Evolutionary conservation across 2,113 vertebrate genomes (phyloP).

Genomic region (Zapornia atra): DNA sequence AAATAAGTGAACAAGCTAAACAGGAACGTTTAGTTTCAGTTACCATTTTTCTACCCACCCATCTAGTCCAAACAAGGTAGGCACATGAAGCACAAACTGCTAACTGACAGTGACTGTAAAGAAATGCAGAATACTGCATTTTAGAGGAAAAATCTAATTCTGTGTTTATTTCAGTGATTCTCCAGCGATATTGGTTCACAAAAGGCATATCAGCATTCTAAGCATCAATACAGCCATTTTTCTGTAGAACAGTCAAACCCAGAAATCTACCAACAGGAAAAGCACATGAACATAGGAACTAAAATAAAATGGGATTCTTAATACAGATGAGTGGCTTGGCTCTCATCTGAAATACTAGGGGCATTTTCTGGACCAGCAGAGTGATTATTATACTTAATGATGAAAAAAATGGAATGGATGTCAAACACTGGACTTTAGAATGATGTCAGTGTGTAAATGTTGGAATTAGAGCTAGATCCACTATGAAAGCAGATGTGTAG

Average conservation of each 20-base stretch:
- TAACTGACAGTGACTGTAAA: background rate
- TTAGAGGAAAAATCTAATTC: background rate
- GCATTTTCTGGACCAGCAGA: background rate
- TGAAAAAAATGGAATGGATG: background rate
- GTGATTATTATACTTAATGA: background rate
- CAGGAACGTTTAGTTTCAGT: conserved; percentile 1
- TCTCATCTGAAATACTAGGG: background rate
- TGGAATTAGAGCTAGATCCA: background rate
- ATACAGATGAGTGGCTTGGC: background rate
- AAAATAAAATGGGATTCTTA: background rate
- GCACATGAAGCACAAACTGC: background rate
- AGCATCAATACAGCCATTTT: background rate
- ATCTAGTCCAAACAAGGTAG: background rate
- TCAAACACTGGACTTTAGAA: background rate
- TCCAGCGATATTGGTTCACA: background rate
- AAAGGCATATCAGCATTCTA: background rate
- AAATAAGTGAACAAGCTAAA: background rate
- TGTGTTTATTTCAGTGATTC: background rate
- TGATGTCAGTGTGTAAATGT: background rate
- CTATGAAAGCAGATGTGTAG: background rate
- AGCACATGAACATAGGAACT: background rate
- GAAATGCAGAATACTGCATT: background rate
- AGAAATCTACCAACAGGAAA: background rate
- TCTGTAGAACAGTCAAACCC: background rate
- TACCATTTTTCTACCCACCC: background rate